Evolutionary conservation across 53 echinoderm and acorn worm species (phyloP), one percentile per base, ranked within the genome.

Genomic region (Henricia sp.): DNA sequence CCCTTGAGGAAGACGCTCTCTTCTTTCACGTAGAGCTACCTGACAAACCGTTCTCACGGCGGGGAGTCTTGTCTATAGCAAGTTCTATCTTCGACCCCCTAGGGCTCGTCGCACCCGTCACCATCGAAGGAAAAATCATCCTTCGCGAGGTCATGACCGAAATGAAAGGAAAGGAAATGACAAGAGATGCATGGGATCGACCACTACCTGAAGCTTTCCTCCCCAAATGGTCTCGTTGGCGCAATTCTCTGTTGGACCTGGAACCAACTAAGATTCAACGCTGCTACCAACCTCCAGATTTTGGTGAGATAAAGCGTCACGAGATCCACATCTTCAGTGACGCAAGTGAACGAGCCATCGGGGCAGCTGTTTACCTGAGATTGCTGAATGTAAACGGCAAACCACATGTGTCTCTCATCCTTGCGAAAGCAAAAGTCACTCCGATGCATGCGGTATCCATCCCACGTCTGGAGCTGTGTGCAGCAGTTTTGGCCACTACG

Each of bases 391-490:
- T 10, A 46, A n/a, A 36, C 16, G 71, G 55, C 29, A 52, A 38
- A 32, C 60, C 71, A 4, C 38, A 66, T 51, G 84, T 70, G 12
- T 38, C 80, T n/a, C n/a, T n/a, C 55, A 68, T 82, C 25, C 78
- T 87, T 52, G 5, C 48, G 14, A 10, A 46, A 14, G 48, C 48
- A 8, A 8, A 14, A 10, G 48, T 46, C 48, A 46, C 48, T 10
- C 48, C 48, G 32, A 46, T 10, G 48, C 48, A 46, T 46, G 48
- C 48, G 8, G 48, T 46, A 8, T 46, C 89, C 39, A 89, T 89
- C 10, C 89, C 84, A 24, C 56, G 89, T 29, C 44, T 89, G 44
- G 89, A 89, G 39, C 89, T 89, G 14, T 89, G 89, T 73, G 74
- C n/a, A n/a, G n/a, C n/a, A n/a, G n/a, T n/a, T n/a, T n/a, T n/a